Base-by-base conservation (phyloP, 2,888 invertebrate genomes). In the Cephus runcator region DNA sequence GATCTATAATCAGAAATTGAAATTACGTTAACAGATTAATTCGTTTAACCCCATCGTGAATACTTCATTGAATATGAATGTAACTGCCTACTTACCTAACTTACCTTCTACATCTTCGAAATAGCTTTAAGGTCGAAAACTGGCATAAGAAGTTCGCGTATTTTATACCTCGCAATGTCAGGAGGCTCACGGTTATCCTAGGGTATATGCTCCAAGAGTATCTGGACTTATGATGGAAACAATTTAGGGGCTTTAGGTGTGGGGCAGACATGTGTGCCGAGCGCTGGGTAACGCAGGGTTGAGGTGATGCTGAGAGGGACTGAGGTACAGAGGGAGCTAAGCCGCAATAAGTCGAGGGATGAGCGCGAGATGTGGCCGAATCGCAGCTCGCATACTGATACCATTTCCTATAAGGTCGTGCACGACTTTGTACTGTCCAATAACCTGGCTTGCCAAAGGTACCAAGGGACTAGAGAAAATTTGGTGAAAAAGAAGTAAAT, bases 321-420 rank as follows among this genome's bases (percentile, higher is more conserved):
- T 77, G 74, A 75, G 80, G 79, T 71, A 77, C 81, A 84, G 85
- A 83, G 86, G 82, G 83, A 85, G 85, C 88, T 91, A 91, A 91
- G 91, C 91, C 90, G 90, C 91, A 91, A 91, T 91, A 91, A 91
- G 91, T 91, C 91, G 90, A 91, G 91, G 91, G 91, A 91, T 91
- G 91, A 91, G 90, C 90, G 86, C 88, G 91, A 91, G 90, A 91
- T 91, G 91, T 90, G 91, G 91, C 89, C 90, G 89, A 90, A 90
- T 90, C 90, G 90, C 89, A 90, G 85, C 89, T 89, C 89, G 91
- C 91, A 91, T 91, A 91, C 91, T 90, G 90, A 91, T 91, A 91
- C 87, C 88, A 84, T 87, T 88, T 88, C 81, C 85, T 77, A 56
- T 56, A 56, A 56, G 56, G 56, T 56, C 23, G 56, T 56, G 56